These are phyloP conservation scores for Chelonus formosanus DNA, from an alignment of 2,888 invertebrate species.

Conservation along the genomic window DNA sequence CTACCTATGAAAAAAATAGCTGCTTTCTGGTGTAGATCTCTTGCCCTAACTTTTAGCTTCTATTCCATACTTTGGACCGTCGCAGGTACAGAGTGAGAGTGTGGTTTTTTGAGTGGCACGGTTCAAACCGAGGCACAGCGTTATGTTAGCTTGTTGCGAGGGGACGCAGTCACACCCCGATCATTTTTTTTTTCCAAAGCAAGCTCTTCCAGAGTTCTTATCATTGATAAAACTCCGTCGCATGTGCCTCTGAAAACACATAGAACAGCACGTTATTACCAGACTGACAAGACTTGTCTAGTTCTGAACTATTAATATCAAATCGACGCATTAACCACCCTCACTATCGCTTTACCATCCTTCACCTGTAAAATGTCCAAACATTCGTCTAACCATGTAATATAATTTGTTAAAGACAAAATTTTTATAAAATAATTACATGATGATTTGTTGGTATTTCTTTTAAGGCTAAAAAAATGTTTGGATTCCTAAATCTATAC, in stretches of 20 bases:
- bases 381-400: constrained; percentile 16
- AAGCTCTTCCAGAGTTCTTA: constrained; percentile 63
- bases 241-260: constrained; percentile 65
- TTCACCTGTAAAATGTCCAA: constrained; percentile 25
- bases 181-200: constrained; percentile 61
- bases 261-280: constrained; percentile 65
- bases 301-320: constrained; percentile 31
- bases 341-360: constrained; percentile 26
- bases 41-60: constrained; percentile 55
- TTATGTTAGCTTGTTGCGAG: constrained; percentile 58
- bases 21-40: constrained; percentile 43
- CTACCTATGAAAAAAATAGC: constrained; percentile 17
- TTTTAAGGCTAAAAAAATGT: constrained; percentile 18
- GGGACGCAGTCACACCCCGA: constrained; percentile 61
- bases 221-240: constrained; percentile 64
- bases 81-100: constrained; percentile 64
- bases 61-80: constrained; percentile 63
- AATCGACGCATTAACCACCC: constrained; percentile 13
- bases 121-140: constrained; percentile 62
- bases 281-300: constrained; percentile 62
- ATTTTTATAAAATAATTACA: too few species aligned
- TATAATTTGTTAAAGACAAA: background rate
- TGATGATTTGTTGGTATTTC: too few species aligned
- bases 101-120: constrained; percentile 60
- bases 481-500: constrained; percentile 13